Evolutionary conservation across 2,888 invertebrate genomes (phyloP).

Genomic region (Acleris sparsana): DNA sequence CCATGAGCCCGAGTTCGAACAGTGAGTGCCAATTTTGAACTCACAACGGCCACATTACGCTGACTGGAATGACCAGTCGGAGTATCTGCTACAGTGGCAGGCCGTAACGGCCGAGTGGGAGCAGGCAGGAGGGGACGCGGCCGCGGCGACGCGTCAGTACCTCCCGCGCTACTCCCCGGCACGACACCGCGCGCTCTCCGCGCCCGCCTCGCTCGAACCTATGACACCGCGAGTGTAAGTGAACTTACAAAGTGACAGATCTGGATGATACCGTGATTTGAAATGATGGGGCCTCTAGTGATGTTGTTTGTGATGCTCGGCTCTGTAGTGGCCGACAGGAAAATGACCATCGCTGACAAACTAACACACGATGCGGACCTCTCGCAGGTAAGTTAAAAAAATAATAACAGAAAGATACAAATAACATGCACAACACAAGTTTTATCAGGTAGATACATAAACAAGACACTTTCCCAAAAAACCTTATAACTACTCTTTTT

Average conservation of each 20-base stretch:
- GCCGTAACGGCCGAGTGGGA: constrained; percentile 52
- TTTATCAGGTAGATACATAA: no score
- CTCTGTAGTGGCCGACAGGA: constrained; percentile 63
- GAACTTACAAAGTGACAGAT: constrained; percentile 53
- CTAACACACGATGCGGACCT: constrained; percentile 86
- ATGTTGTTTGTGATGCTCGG: constrained; percentile 71
- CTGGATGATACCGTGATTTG: constrained; percentile 55
- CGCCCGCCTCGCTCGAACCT: constrained; percentile 50
- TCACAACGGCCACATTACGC: constrained; percentile 56
- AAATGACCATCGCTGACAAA: constrained; percentile 85
- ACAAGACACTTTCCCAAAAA: no score
- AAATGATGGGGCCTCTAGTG: constrained; percentile 66
- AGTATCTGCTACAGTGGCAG: constrained; percentile 43
- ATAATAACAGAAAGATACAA: no score
- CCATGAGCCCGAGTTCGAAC: constrained; percentile 12
- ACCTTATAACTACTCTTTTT: neutral
- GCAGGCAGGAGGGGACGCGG: constrained; percentile 59
- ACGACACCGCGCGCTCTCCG: constrained; percentile 62
- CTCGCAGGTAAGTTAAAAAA: constrained; percentile 82
- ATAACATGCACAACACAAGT: no score
- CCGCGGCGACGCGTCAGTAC: constrained; percentile 62
- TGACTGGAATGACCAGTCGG: constrained; percentile 63
- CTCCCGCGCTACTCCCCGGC: constrained; percentile 62
- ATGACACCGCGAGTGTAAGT: constrained; percentile 65
- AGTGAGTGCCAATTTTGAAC: constrained; percentile 51